Percentiles rank a stretch among this genome's conserved stretches.
These are phyloP conservation scores for Synchiropus splendidus DNA, from an alignment of 2,113 vertebrate genomes.

Conservation along the genomic window DNA sequence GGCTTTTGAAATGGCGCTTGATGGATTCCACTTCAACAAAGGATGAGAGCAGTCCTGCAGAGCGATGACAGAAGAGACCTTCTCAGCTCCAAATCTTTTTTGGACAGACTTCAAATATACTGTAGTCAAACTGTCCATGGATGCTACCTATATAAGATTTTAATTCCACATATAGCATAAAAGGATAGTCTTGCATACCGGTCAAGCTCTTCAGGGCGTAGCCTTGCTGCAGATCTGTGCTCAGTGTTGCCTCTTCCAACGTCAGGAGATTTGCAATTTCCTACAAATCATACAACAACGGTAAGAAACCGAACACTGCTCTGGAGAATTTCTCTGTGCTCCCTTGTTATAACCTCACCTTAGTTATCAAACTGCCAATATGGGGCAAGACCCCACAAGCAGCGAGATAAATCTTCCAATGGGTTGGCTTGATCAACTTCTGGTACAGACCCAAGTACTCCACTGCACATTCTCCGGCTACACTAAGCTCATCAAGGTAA, in stretches of 20 bases:
- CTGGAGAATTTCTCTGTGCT: not conserved
- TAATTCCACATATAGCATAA: too few relatives aligned
- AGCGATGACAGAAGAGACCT: not conserved
- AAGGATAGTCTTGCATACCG: conserved; percentile 59
- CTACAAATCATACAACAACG: conserved; percentile 47
- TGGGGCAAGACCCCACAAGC: conserved; percentile 92
- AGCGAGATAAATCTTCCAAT: conserved; percentile 97
- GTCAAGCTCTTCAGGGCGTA: conserved; percentile 97
- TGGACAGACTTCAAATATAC: too few relatives aligned
- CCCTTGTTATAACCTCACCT: conserved; percentile 63
- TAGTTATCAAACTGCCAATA: conserved; percentile 94
- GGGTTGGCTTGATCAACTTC: conserved; percentile 91
- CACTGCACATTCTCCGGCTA: conserved; percentile 90
- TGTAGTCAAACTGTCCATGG: too few relatives aligned
- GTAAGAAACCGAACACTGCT: not conserved
- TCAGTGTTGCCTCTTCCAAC: conserved; percentile 91
- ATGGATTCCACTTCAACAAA: conserved; percentile 98
- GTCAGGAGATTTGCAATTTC: conserved; percentile 95
- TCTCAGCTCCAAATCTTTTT: too few relatives aligned
- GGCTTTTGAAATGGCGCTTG: conserved; percentile 94
- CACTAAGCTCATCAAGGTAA: conserved; percentile 91
- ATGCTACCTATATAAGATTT: too few relatives aligned
- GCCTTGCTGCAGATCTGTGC: conserved; percentile 94
- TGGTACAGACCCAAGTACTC: conserved; percentile 95
- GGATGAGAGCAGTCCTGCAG: conserved; percentile 85